These are phyloP conservation scores for Drosophila mettleri DNA, from an alignment of 2,888 invertebrate genomes.

Conservation along the genomic window DNA sequence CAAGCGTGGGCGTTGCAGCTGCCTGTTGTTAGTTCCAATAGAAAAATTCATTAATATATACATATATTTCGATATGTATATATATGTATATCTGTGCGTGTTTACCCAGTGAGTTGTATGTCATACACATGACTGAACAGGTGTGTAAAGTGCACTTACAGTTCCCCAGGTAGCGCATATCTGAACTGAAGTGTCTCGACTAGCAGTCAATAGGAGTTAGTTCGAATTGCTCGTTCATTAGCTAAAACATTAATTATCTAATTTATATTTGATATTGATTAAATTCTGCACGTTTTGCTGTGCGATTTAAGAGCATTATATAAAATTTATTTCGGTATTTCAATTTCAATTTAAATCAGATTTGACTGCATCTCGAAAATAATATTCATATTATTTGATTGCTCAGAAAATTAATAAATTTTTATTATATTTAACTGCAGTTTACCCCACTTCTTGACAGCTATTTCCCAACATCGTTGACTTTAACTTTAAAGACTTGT, in stretches of 20 bases:
- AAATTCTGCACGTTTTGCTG: neutral
- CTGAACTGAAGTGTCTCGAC: neutral
- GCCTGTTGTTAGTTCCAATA: slow-evolving; percentile 28
- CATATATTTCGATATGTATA: neutral
- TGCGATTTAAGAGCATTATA: neutral
- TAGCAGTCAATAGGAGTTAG: slow-evolving; percentile 9
- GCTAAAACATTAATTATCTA: neutral
- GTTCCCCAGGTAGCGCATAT: slow-evolving; percentile 10
- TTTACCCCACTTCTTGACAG: neutral
- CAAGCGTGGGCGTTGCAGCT: neutral
- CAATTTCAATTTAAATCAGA: neutral
- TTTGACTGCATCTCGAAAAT: no score
- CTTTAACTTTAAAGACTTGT: neutral
- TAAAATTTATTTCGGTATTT: no score
- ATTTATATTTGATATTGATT: neutral
- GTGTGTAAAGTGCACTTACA: slow-evolving; percentile 25
- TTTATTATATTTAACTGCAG: no score
- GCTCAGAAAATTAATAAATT: neutral
- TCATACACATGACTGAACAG: slow-evolving; percentile 29
- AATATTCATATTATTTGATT: neutral
- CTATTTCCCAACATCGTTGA: neutral
- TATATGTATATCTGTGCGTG: neutral
- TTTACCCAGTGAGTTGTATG: slow-evolving; percentile 11
- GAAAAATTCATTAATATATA: slow-evolving; percentile 62
- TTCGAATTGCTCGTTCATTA: slow-evolving; percentile 11